Evolutionary conservation across 2,797 vertebrate genomes (phyloP).

Genomic region (Xyrichtys novacula): DNA sequence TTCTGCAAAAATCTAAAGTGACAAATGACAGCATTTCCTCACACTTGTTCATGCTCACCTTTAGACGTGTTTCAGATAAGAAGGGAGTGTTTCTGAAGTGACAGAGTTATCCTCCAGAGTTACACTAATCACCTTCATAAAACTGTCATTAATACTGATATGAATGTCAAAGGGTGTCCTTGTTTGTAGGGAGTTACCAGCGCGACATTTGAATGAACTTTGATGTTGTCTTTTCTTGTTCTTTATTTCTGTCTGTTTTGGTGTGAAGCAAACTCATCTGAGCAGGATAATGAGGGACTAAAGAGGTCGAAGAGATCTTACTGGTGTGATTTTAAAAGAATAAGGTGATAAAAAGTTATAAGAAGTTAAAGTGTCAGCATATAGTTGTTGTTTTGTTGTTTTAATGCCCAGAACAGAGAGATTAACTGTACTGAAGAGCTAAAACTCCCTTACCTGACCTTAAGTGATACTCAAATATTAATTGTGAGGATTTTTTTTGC

Average conservation of each 20-base stretch:
- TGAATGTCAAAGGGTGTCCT: no score
- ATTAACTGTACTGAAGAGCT: not conserved
- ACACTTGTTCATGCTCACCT: no score
- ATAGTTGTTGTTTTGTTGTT: not conserved
- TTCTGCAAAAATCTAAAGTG: no score
- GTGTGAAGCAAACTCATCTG: not conserved
- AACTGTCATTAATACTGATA: not conserved
- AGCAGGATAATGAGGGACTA: not conserved
- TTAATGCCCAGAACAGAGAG: not conserved
- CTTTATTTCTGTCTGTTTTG: not conserved
- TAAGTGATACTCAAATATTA: not conserved
- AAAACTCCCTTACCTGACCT: not conserved
- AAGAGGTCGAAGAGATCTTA: not conserved
- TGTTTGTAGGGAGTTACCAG: no score
- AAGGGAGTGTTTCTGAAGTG: not conserved
- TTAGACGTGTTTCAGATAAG: not conserved
- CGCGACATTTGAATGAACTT: no score
- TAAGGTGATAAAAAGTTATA: not conserved
- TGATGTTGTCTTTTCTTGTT: not conserved
- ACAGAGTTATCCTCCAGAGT: not conserved
- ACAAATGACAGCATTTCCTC: no score
- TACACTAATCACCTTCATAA: not conserved
- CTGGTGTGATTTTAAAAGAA: not conserved
- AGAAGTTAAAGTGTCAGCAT: not conserved
- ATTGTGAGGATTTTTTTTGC: fast-evolving